Percentiles rank a stretch among this genome's conserved stretches.
phyloP scores from a whole-genome alignment of 2,797 vertebrate genomes.

The Enteromius argenteus region DNA sequence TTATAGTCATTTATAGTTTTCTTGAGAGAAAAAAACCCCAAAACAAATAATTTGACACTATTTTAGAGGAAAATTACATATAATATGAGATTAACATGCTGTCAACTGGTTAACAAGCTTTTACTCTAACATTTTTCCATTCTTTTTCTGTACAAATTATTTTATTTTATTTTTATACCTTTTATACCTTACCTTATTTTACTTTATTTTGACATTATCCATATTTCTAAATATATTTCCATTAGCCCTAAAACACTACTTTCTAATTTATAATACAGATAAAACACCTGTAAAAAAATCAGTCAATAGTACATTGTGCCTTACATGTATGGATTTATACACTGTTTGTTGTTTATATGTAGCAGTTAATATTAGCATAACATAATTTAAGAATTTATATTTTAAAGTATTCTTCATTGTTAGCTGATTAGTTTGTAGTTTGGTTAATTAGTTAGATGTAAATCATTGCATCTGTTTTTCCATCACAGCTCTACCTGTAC shows the following conservation, averaged over 20 bases:
- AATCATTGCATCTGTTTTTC: not conserved
- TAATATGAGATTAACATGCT: not conserved
- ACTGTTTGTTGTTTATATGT: not conserved
- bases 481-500: not conserved
- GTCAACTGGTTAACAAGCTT: not conserved
- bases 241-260: not conserved
- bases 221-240: not conserved
- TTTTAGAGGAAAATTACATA: not conserved
- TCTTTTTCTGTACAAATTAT: not conserved
- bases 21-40: too few species aligned
- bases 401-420: not conserved
- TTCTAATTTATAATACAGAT: too few species aligned
- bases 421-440: not conserved
- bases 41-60: not conserved
- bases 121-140: not conserved
- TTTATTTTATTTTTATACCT: too few species aligned
- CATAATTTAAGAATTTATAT: not conserved
- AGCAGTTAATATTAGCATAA: not conserved
- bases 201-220: not conserved
- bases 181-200: too few species aligned
- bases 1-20: not conserved
- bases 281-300: not conserved
- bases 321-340: not conserved
- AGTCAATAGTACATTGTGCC: not conserved
- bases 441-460: not conserved